Evolutionary conservation across 2,113 vertebrate genomes (phyloP).

Genomic region (Orcinus orca): DNA sequence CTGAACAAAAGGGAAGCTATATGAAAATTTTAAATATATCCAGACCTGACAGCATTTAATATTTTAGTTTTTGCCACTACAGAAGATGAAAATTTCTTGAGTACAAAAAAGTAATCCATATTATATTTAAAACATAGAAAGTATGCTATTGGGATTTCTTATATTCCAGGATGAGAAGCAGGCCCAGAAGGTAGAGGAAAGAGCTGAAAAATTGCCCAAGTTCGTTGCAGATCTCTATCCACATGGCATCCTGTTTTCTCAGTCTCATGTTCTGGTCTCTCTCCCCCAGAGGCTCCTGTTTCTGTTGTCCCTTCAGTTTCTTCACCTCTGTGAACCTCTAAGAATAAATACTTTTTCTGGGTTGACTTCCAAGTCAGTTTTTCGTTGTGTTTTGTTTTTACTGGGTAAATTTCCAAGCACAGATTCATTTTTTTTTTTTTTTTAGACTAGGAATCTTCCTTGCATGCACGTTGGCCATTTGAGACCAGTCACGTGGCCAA

Average conservation of each 20-base stretch:
- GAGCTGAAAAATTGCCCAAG: not conserved
- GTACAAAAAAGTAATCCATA: not conserved
- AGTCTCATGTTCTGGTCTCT: not conserved
- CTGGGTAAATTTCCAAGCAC: not conserved
- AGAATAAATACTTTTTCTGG: not conserved
- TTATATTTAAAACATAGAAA: not conserved
- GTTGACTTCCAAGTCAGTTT: not conserved
- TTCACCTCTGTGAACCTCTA: not conserved
- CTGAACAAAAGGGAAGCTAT: not conserved
- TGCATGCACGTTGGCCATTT: slow-evolving; percentile 80
- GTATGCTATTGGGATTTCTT: not conserved
- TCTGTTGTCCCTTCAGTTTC: not conserved
- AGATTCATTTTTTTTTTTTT: not conserved
- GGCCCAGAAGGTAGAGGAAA: not conserved
- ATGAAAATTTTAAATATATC: not conserved
- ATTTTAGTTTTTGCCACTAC: not conserved
- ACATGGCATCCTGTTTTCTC: not conserved
- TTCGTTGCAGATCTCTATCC: not conserved
- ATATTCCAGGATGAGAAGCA: not conserved
- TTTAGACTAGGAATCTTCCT: slow-evolving; percentile 69
- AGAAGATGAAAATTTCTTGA: not conserved
- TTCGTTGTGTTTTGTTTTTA: not conserved
- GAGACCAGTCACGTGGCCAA: slow-evolving; percentile 88
- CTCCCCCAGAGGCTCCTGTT: not conserved
- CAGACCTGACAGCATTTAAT: not conserved